Evolutionary conservation across 2,113 vertebrate genomes (phyloP).

Genomic region (Perca fluviatilis): DNA sequence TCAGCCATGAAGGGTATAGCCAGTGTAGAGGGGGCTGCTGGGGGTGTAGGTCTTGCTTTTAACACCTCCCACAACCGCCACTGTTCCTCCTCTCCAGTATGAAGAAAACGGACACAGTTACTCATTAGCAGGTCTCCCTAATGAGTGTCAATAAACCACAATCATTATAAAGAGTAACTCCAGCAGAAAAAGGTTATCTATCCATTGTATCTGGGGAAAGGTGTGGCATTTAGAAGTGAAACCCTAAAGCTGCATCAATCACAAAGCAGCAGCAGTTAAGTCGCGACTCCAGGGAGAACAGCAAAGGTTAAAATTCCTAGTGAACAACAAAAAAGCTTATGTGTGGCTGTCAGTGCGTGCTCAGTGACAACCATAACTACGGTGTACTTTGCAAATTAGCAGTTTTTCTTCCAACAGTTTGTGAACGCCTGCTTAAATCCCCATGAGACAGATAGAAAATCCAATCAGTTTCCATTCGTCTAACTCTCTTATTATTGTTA

Average conservation of each 20-base stretch:
- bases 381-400: slow-evolving; percentile 27
- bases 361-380: slow-evolving; percentile 41
- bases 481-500: slow-evolving; percentile 39
- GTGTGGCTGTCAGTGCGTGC: background rate
- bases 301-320: slow-evolving; percentile 65
- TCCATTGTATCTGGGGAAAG: slow-evolving; percentile 53
- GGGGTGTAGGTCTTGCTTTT: background rate
- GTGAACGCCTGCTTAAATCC: slow-evolving; percentile 31
- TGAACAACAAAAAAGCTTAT: slow-evolving; percentile 31
- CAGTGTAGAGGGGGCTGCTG: background rate
- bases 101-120: slow-evolving; percentile 41
- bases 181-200: slow-evolving; percentile 75
- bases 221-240: slow-evolving; percentile 73
- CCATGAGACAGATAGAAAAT: slow-evolving; percentile 40
- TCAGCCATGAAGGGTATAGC: slow-evolving; percentile 37
- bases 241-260: slow-evolving; percentile 70
- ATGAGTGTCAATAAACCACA: slow-evolving; percentile 80
- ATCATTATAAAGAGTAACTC: slow-evolving; percentile 74
- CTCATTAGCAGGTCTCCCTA: slow-evolving; percentile 71
- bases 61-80: background rate
- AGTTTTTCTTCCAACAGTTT: slow-evolving; percentile 15
- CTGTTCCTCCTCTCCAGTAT: background rate
- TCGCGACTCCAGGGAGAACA: slow-evolving; percentile 51
- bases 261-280: slow-evolving; percentile 39
- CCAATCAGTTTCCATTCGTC: slow-evolving; percentile 51